Evolutionary conservation across 2,797 vertebrate species (phyloP).

Genomic region (Morelia viridis): DNA sequence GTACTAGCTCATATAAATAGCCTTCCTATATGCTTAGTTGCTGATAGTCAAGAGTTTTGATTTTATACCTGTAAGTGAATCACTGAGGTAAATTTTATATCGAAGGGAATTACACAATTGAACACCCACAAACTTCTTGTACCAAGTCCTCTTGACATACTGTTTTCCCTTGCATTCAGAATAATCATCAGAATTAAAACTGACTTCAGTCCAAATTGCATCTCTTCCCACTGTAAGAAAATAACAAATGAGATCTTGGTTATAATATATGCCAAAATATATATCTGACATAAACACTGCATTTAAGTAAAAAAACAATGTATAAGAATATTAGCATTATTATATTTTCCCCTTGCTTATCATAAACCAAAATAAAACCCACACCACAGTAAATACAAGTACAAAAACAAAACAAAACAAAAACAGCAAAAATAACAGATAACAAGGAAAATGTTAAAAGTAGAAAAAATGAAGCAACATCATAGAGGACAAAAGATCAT

Average conservation of each 20-base stretch:
- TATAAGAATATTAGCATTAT: not conserved
- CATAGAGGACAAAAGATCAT: not conserved
- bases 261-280: not conserved
- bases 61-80: slow-evolving; percentile 89
- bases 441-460: not conserved
- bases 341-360: slow-evolving; percentile 12
- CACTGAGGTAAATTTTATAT: slow-evolving; percentile 98
- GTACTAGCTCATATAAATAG: not conserved
- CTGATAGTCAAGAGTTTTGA: not conserved
- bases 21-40: not conserved
- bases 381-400: not conserved
- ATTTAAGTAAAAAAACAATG: slow-evolving; percentile 2
- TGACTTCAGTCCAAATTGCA: slow-evolving; percentile 96
- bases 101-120: slow-evolving; percentile 97
- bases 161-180: slow-evolving; percentile 94
- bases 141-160: slow-evolving; percentile 97
- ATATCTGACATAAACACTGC: not conserved
- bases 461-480: not conserved
- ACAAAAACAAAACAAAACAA: not conserved
- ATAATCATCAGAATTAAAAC: slow-evolving; percentile 87
- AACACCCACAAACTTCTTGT: slow-evolving; percentile 97
- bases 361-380: not conserved
- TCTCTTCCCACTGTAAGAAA: slow-evolving; percentile 85
- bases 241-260: slow-evolving; percentile 36
- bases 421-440: not conserved